phyloP scores from a whole-genome alignment of 2,888 invertebrate species.

The Malthinus seriepunctatus region DNA sequence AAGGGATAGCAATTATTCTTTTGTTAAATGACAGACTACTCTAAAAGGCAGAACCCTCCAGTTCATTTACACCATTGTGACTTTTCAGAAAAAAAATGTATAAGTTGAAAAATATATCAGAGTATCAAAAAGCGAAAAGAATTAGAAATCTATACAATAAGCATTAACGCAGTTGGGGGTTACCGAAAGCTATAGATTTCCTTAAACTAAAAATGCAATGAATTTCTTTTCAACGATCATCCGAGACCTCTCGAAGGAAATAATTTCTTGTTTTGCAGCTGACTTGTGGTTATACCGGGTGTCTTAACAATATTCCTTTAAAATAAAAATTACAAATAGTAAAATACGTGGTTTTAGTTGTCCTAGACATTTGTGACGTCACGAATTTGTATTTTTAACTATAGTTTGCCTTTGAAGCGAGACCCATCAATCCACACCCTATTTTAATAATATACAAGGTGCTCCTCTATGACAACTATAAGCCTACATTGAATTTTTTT shows the following conservation, averaged over 20 bases:
- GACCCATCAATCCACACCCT: no score
- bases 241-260: conserved; percentile 16
- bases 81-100: conserved; percentile 25
- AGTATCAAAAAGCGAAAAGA: conserved; percentile 25
- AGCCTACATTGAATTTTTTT: no score
- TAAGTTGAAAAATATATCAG: conserved; percentile 31
- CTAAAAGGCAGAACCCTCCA: conserved; percentile 40
- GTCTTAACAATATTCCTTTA: no score
- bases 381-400: no score
- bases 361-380: no score
- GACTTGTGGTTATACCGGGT: conserved; percentile 26
- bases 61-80: conserved; percentile 43
- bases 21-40: conserved; percentile 43
- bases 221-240: conserved; percentile 28
- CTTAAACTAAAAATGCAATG: conserved; percentile 29
- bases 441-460: no score
- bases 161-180: conserved; percentile 26
- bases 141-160: conserved; percentile 29
- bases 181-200: conserved; percentile 24
- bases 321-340: no score
- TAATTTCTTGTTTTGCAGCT: conserved; percentile 27
- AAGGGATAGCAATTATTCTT: conserved; percentile 44
- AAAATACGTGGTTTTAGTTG: no score
- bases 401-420: no score
- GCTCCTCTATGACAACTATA: no score